Evolutionary conservation across 2,797 vertebrate genomes (phyloP), one percentile per base, ranked within the genome.

Genomic region (Hydrolagus colliei): DNA sequence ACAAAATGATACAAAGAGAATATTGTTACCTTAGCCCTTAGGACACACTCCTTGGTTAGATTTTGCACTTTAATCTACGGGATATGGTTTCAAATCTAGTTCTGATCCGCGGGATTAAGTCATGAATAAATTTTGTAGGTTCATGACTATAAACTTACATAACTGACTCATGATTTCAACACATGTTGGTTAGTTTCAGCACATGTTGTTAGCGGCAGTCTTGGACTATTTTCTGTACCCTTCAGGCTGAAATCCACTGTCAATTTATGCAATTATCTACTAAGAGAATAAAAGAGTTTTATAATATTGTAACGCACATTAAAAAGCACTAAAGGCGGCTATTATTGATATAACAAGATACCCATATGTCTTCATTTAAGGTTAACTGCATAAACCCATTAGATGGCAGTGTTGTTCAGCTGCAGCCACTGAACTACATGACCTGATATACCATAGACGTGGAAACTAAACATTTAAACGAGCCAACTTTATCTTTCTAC

Each of bases 351-450:
- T 18, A 76, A 76, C 35, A 59, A 4, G 16, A 18, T 32, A 41
- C 79, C 4, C 41, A 16, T 84, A 41, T 68, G 65, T 9, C 61
- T 82, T 68, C 27, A 13, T 10, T 84, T 41, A 32, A 18, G 3
- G 32, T 84, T 14, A 84, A 71, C 20, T n/a, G 13, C 14, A 71
- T 8, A 41, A 65, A 71, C 18, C 79, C 79, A 84, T 63, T 71
- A 18, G 65, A 16, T 84, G 79, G 65, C 79, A 67, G 79, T 84
- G 32, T 84, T 84, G 79, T 35, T 84, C 68, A 84, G 68, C n/a
- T 67, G 27, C 62, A 84, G 18, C 32, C 79, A 84, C 65, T 10
- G 22, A 84, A 32, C 14, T 71, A 16, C 12, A n/a, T 68, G 10
- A 41, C 32, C 63, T 67, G 62, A 35, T 52, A 52, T 52, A 6